Percentiles rank a stretch among this genome's conserved stretches.
These are phyloP conservation scores for Zosterops borbonicus DNA, from an alignment of 2,113 vertebrate genomes.

Conservation along the genomic window DNA sequence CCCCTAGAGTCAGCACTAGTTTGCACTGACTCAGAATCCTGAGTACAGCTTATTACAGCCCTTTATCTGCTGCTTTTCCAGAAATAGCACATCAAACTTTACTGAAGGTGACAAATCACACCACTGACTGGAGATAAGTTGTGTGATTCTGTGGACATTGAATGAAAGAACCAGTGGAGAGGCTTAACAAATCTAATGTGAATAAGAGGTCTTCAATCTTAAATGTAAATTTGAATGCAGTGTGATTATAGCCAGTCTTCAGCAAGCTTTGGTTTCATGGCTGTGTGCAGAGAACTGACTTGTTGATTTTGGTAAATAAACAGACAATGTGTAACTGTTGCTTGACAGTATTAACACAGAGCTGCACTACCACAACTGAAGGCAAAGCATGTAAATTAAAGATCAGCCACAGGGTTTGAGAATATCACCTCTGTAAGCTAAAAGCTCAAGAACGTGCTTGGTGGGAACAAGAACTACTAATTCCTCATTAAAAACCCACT, in stretches of 20 bases:
- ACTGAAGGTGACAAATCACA: background rate
- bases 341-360: background rate
- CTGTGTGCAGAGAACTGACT: background rate
- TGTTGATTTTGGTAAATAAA: background rate
- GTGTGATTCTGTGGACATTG: background rate
- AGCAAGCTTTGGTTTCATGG: background rate
- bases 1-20: background rate
- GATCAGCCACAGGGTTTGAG: background rate
- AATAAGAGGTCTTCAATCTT: background rate
- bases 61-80: background rate
- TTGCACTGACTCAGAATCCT: background rate
- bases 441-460: background rate
- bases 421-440: background rate
- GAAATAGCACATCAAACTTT: background rate
- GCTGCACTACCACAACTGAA: background rate
- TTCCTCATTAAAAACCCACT: background rate
- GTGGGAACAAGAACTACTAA: constrained; percentile 51
- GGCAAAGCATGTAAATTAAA: background rate
- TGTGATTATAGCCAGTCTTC: background rate
- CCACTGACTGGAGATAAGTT: background rate
- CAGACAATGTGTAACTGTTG: background rate
- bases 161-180: background rate
- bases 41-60: background rate
- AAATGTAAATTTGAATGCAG: background rate
- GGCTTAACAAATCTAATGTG: background rate